Conservation (phyloP, 2,797 vertebrate genomes). For the Vipera latastei region DNA sequence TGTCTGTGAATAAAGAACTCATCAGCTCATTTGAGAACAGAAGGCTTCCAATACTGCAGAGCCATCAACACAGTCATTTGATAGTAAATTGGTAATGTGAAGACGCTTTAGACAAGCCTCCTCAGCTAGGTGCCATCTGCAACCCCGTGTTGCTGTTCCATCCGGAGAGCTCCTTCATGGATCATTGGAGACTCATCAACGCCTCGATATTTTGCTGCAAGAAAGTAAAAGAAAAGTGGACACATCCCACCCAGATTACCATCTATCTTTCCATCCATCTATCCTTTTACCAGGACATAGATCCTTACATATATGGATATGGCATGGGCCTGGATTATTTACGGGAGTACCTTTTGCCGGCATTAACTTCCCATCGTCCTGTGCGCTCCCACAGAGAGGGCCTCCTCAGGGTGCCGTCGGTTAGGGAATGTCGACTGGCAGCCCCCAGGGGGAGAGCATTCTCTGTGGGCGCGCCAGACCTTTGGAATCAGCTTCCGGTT, state of each 20-base stretch:
- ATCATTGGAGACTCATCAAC: conserved; percentile 43
- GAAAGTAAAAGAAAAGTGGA: conserved; percentile 37
- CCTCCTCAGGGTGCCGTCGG: too few species aligned
- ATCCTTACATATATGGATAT: background rate
- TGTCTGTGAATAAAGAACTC: conserved; percentile 66
- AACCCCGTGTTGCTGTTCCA: conserved; percentile 47
- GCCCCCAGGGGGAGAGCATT: too few species aligned
- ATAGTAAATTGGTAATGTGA: conserved; percentile 68
- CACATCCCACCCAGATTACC: background rate
- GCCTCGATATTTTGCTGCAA: conserved; percentile 38
- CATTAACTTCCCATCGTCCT: too few species aligned
- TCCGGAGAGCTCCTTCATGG: conserved; percentile 36
- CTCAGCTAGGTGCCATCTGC: conserved; percentile 66
- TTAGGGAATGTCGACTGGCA: too few species aligned
- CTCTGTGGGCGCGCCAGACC: too few species aligned
- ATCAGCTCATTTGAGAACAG: conserved; percentile 69
- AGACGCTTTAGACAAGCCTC: conserved; percentile 59
- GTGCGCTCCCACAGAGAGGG: too few species aligned
- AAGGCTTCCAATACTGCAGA: conserved; percentile 65
- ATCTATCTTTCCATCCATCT: background rate
- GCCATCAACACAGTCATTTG: conserved; percentile 60
- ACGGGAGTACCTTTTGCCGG: too few species aligned
- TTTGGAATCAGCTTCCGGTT: too few species aligned
- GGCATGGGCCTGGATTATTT: too few species aligned
- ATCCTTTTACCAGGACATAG: background rate